Evolutionary conservation across 2,113 vertebrate genomes (phyloP).

Genomic region (Columba livia): DNA sequence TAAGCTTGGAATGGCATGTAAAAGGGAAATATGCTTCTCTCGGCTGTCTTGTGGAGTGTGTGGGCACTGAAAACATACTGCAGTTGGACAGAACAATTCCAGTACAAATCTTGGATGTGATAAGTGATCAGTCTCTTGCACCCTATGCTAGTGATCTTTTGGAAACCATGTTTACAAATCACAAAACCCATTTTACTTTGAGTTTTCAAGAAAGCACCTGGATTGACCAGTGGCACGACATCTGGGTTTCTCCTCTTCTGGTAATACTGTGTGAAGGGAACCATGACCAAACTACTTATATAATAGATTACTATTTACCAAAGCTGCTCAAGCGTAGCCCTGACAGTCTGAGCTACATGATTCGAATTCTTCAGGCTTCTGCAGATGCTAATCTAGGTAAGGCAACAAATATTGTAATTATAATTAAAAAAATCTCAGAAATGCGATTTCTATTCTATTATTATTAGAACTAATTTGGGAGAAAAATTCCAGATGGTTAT

Average conservation of each 20-base stretch:
- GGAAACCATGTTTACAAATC: constrained; percentile 91
- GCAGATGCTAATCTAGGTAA: constrained; percentile 79
- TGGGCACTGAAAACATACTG: constrained; percentile 83
- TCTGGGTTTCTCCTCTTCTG: constrained; percentile 91
- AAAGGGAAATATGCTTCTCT: constrained; percentile 92
- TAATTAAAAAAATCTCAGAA: neutral
- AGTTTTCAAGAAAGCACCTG: constrained; percentile 56
- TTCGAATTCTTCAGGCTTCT: constrained; percentile 84
- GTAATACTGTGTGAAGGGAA: constrained; percentile 84
- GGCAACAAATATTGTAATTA: neutral
- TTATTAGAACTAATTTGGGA: neutral
- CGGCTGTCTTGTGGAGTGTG: constrained; percentile 85
- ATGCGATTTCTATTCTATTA: neutral
- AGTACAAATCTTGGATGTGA: constrained; percentile 81
- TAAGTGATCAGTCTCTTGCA: constrained; percentile 91
- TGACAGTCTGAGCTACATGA: constrained; percentile 88
- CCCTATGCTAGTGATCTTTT: constrained; percentile 91
- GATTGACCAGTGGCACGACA: constrained; percentile 85
- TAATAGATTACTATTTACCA: constrained; percentile 93
- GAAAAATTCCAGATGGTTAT: neutral
- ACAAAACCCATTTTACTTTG: constrained; percentile 80
- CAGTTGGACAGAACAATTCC: constrained; percentile 82
- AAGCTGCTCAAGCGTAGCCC: constrained; percentile 89
- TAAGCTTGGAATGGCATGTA: constrained; percentile 91
- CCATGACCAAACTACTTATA: constrained; percentile 87